Conservation (phyloP, 1,140 invertebrate genomes). For the Drosophila pachea region DNA sequence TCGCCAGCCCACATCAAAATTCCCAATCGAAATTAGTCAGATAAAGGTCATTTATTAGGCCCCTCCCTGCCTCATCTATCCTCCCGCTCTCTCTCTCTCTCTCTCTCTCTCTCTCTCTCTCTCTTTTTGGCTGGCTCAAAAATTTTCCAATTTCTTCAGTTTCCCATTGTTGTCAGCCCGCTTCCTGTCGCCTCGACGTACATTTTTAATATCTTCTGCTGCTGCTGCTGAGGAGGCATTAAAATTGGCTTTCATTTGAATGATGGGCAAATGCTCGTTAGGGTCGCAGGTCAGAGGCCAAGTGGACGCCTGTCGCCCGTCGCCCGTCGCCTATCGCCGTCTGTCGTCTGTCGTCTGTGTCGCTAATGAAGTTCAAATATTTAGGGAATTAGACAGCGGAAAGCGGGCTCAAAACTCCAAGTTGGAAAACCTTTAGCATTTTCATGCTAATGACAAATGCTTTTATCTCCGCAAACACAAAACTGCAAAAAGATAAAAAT, state of each 20-base stretch:
- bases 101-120: not conserved
- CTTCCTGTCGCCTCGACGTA: constrained; percentile 10
- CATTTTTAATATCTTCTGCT: constrained; percentile 26
- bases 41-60: too few species aligned
- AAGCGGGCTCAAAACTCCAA: constrained; percentile 28
- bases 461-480: constrained; percentile 63
- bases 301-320: constrained; percentile 2
- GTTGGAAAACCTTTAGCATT: constrained; percentile 51
- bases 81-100: too few species aligned
- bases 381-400: constrained; percentile 44
- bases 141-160: constrained; percentile 9
- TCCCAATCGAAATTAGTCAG: too few species aligned
- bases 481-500: constrained; percentile 26
- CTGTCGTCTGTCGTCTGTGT: constrained; percentile 13
- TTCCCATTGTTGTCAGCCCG: constrained; percentile 8
- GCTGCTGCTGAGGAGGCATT: constrained; percentile 34
- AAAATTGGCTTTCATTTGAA: constrained; percentile 71
- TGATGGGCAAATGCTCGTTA: constrained; percentile 56
- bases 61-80: too few species aligned
- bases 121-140: constrained; percentile 19
- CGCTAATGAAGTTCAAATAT: constrained; percentile 74
- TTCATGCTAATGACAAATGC: constrained; percentile 77
- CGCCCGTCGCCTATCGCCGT: constrained; percentile 7
- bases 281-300: constrained; percentile 15
- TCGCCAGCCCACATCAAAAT: too few species aligned